Evolutionary conservation across 2,888 invertebrate species (phyloP).

Genomic region (Protophormia terraenovae): DNA sequence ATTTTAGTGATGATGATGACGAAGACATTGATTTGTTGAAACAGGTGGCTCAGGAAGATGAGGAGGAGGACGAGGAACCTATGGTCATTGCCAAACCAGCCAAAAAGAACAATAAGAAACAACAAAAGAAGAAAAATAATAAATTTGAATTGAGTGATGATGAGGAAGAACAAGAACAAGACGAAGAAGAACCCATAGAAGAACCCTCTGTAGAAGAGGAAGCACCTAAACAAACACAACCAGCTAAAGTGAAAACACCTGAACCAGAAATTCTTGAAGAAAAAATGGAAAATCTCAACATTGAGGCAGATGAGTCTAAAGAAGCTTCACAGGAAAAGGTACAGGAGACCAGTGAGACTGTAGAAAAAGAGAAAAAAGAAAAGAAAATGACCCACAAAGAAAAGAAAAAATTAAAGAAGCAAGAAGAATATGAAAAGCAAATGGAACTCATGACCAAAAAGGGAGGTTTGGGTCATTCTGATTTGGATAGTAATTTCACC

Average conservation of each 20-base stretch:
- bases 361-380: slow-evolving; percentile 79
- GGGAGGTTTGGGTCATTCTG: slow-evolving; percentile 94
- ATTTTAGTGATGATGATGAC: slow-evolving; percentile 77
- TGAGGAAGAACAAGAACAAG: slow-evolving; percentile 71
- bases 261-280: slow-evolving; percentile 75
- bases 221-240: neutral
- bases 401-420: slow-evolving; percentile 94
- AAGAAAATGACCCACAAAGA: slow-evolving; percentile 95
- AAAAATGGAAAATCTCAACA: slow-evolving; percentile 72
- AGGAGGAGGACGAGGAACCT: slow-evolving; percentile 71
- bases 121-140: slow-evolving; percentile 71
- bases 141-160: slow-evolving; percentile 74
- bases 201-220: slow-evolving; percentile 58
- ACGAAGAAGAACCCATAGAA: slow-evolving; percentile 73
- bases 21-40: slow-evolving; percentile 69
- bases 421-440: slow-evolving; percentile 93
- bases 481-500: slow-evolving; percentile 96
- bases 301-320: slow-evolving; percentile 11
- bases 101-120: slow-evolving; percentile 79
- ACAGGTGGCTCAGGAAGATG: slow-evolving; percentile 71
- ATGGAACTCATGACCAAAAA: slow-evolving; percentile 92
- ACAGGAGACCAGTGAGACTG: slow-evolving; percentile 69
- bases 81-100: slow-evolving; percentile 71
- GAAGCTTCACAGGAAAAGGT: slow-evolving; percentile 71
- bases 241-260: slow-evolving; percentile 1